Conservation (phyloP, 1,140 invertebrate genomes). For the Dreissena polymorpha region DNA sequence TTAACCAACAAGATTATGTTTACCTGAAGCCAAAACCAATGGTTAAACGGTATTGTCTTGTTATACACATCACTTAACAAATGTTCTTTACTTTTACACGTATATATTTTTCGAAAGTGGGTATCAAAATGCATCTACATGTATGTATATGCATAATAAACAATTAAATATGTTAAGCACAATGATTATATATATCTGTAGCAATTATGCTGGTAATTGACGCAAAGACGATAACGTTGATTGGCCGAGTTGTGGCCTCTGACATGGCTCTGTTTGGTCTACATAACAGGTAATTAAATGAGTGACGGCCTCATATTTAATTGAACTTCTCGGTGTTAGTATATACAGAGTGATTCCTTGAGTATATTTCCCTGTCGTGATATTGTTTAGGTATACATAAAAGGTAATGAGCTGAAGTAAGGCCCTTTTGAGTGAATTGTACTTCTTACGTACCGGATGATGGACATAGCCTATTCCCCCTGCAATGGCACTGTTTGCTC, state of each 20-base stretch:
- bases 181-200: not conserved
- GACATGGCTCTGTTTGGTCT: slow-evolving; percentile 37
- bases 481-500: too few relatives aligned
- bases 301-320: not conserved
- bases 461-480: too few relatives aligned
- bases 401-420: too few relatives aligned
- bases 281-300: slow-evolving; percentile 37
- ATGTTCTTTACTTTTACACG: not conserved
- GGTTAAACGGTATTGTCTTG: not conserved
- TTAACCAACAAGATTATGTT: too few relatives aligned
- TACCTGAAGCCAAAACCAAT: too few relatives aligned
- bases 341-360: too few relatives aligned
- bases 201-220: slow-evolving; percentile 34
- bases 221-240: slow-evolving; percentile 33
- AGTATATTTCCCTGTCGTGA: not conserved
- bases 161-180: not conserved
- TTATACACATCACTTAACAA: too few relatives aligned
- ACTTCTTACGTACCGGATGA: too few relatives aligned
- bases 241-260: slow-evolving; percentile 35
- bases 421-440: too few relatives aligned
- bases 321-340: too few relatives aligned
- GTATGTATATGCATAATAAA: too few relatives aligned
- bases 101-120: not conserved
- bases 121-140: not conserved
- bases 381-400: too few relatives aligned